These are phyloP conservation scores for Mus caroli DNA, from an alignment of 2,797 vertebrate species.

Conservation along the genomic window DNA sequence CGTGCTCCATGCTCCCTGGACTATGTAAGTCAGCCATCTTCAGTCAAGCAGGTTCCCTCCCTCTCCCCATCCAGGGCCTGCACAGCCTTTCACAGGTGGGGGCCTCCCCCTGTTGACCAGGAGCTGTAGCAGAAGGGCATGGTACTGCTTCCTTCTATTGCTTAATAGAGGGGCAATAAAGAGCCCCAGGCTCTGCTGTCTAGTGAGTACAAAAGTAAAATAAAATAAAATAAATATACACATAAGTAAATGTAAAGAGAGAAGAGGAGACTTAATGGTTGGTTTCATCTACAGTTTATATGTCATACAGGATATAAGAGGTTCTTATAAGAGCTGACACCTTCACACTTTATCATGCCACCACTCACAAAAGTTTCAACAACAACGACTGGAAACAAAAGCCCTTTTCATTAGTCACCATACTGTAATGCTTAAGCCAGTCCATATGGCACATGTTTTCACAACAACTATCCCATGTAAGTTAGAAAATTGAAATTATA, in stretches of 20 bases:
- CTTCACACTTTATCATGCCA: background rate
- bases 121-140: background rate
- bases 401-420: conserved; percentile 31
- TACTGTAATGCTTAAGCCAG: background rate
- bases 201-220: conserved; percentile 52
- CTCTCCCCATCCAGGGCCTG: background rate
- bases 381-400: conserved; percentile 15
- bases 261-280: background rate
- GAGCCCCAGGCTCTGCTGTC: background rate
- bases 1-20: conserved; percentile 92
- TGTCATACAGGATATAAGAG: conserved; percentile 30
- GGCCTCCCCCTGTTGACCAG: background rate
- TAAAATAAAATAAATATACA: background rate
- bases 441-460: conserved; percentile 14
- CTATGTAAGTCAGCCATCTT: conserved; percentile 84
- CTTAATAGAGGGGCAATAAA: conserved; percentile 76
- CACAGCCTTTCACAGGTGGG: background rate
- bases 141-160: background rate
- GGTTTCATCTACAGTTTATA: conserved; percentile 50
- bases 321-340: conserved; percentile 59
- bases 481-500: conserved; percentile 55
- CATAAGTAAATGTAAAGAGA: background rate
- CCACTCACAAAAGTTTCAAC: conserved; percentile 40
- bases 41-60: background rate
- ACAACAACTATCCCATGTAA: conserved; percentile 39